Conservation (phyloP, 2,797 vertebrate species). For the Zalophus californianus region DNA sequence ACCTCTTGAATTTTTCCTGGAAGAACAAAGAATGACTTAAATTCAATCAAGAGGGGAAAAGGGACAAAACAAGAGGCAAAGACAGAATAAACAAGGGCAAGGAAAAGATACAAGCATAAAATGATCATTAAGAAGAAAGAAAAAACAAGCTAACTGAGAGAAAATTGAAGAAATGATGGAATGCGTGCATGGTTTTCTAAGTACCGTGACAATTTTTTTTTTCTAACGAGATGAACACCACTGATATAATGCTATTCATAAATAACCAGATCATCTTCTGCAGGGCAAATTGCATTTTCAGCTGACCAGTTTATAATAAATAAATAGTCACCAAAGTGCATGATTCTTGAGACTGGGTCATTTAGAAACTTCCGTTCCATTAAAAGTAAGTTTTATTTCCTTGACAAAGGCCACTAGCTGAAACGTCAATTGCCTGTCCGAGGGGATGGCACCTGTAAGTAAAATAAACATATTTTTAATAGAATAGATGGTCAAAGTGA, state of each 20-base stretch:
- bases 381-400: conserved; percentile 77
- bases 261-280: conserved; percentile 74
- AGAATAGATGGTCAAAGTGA: conserved; percentile 76
- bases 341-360: conserved; percentile 60
- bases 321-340: conserved; percentile 73
- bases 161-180: background rate
- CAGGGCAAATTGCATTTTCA: conserved; percentile 70
- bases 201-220: conserved; percentile 14
- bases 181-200: conserved; percentile 37
- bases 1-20: background rate
- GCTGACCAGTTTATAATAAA: conserved; percentile 76
- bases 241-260: conserved; percentile 69
- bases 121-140: background rate
- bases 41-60: background rate
- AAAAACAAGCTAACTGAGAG: background rate
- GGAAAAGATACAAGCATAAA: background rate
- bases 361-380: conserved; percentile 76
- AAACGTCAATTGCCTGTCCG: conserved; percentile 72
- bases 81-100: background rate
- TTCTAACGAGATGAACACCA: conserved; percentile 61
- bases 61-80: background rate
- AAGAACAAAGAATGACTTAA: background rate
- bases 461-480: conserved; percentile 84
- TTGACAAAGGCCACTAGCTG: conserved; percentile 75
- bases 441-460: conserved; percentile 74